Evolutionary conservation across 1,140 invertebrate genomes (phyloP).

Genomic region (Brachionus asplanchnoidis): DNA sequence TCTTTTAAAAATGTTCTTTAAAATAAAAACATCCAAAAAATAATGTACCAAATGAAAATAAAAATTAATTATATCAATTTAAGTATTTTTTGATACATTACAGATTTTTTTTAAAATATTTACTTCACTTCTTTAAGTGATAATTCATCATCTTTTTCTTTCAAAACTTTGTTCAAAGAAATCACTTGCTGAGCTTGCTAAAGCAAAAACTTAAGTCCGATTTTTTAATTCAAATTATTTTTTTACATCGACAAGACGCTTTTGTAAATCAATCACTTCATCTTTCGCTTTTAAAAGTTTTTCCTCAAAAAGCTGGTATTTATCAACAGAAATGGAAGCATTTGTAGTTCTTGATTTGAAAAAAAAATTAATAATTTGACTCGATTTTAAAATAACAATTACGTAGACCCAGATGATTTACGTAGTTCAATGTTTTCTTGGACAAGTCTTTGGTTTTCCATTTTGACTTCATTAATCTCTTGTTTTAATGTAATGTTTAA

Average conservation of each 20-base stretch:
- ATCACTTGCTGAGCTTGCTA: constrained; percentile 82
- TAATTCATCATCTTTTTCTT: constrained; percentile 75
- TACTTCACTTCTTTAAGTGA: constrained; percentile 70
- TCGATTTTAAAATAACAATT: neutral
- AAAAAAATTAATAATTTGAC: neutral
- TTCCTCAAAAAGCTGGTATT: constrained; percentile 2
- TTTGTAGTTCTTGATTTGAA: neutral
- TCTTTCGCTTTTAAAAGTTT: constrained; percentile 31
- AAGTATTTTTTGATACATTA: too few species aligned
- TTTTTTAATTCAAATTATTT: neutral
- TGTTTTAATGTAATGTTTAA: constrained; percentile 2
- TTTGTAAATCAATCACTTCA: constrained; percentile 38
- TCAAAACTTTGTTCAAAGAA: constrained; percentile 75
- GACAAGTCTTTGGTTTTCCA: constrained; percentile 11
- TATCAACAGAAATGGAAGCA: neutral
- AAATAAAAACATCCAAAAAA: neutral
- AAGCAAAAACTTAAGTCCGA: neutral
- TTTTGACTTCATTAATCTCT: constrained; percentile 5
- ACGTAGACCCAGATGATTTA: neutral
- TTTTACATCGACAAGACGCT: constrained; percentile 23
- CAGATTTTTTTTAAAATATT: constrained; percentile 44
- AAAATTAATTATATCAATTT: too few species aligned
- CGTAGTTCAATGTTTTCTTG: constrained; percentile 29
- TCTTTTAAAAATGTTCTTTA: constrained; percentile 56
- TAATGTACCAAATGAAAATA: neutral